phyloP scores from a whole-genome alignment of 2,113 vertebrate genomes.

The Pelecanoides urinatrix region DNA sequence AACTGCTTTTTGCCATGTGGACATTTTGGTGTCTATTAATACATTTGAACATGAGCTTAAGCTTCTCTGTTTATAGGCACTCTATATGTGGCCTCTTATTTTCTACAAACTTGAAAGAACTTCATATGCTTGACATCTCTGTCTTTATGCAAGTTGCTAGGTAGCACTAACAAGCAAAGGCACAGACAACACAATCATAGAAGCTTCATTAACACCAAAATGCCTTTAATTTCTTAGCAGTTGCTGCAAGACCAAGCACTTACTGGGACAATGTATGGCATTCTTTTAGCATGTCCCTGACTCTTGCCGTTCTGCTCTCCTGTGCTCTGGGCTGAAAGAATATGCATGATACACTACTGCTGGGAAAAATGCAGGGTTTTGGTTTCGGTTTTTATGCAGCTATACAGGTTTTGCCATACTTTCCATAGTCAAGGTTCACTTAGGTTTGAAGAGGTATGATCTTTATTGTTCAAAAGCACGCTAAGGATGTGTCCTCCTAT shows the following conservation, averaged over 20 bases:
- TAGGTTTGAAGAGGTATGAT: not conserved
- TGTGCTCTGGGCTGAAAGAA: not conserved
- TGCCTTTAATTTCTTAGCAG: not conserved
- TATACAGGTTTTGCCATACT: not conserved
- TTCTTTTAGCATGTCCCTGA: not conserved
- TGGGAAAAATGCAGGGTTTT: not conserved
- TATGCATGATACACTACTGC: not conserved
- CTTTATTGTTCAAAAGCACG: not conserved
- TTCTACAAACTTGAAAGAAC: not conserved
- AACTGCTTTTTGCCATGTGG: not conserved
- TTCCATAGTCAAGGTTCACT: not conserved
- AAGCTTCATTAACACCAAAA: not conserved
- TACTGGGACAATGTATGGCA: not conserved
- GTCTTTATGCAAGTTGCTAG: not conserved
- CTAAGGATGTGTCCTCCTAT: not conserved
- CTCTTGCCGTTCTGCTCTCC: not conserved
- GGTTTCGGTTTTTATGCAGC: not conserved
- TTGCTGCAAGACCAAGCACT: not conserved
- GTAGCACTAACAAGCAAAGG: not conserved
- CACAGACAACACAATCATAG: not conserved
- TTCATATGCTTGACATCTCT: not conserved
- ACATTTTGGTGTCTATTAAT: not conserved
- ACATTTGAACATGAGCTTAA: not conserved
- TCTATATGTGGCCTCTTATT: not conserved
- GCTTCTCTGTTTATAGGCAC: not conserved